Evolutionary conservation across 1,140 invertebrate genomes (phyloP).

Genomic region (Bacillus rossius): DNA sequence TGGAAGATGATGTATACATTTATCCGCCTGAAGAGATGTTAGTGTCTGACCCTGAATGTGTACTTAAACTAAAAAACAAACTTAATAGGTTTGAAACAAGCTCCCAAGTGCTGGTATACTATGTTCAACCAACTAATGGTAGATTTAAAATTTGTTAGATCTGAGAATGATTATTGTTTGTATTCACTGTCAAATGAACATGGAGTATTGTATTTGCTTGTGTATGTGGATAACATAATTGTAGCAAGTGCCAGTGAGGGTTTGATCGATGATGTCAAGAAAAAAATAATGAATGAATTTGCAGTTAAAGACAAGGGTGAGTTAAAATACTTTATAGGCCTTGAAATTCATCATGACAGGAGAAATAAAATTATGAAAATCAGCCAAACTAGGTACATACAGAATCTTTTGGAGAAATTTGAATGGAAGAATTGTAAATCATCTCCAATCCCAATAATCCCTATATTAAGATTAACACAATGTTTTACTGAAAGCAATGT

Average conservation of each 20-base stretch:
- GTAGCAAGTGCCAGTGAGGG: conserved; percentile 1
- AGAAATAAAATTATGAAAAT: conserved; percentile 5
- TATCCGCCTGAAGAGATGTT: not conserved
- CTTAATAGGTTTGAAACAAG: conserved; percentile 17
- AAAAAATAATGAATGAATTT: conserved; percentile 7
- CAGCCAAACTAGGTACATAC: not conserved
- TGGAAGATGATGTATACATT: not conserved
- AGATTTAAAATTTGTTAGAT: conserved; percentile 7
- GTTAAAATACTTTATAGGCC: conserved; percentile 16
- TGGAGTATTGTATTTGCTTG: conserved; percentile 4
- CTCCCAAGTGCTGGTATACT: conserved; percentile 11
- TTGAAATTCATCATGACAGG: conserved; percentile 10
- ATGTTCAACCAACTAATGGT: conserved; percentile 14
- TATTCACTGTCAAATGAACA: not conserved
- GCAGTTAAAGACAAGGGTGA: conserved; percentile 13
- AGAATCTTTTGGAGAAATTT: not conserved
- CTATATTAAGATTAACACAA: too few relatives aligned
- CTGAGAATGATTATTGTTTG: conserved; percentile 14
- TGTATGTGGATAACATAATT: conserved; percentile 20
- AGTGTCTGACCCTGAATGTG: conserved; percentile 25
- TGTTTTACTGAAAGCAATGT: too few relatives aligned
- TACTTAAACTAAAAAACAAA: conserved; percentile 2
- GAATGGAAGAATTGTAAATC: too few relatives aligned
- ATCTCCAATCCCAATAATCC: too few relatives aligned
- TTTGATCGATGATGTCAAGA: conserved; percentile 9